Evolutionary conservation across 2,888 invertebrate genomes (phyloP).

Genomic region (Hermaeophaga mercurialis): DNA sequence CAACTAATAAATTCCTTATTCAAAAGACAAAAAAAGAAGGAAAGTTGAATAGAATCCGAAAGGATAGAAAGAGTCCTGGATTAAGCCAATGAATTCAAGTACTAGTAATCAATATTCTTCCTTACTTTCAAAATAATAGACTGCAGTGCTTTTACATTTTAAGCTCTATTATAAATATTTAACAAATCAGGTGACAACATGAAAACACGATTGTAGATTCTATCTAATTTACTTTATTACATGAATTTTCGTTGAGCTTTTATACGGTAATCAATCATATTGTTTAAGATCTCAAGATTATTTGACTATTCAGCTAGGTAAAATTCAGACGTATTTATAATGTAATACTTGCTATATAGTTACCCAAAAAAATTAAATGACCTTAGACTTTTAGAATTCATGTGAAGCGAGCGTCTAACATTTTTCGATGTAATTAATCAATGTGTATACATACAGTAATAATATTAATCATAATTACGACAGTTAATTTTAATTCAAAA

Average conservation of each 20-base stretch:
- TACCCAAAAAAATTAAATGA: conserved; percentile 16
- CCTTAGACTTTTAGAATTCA: conserved; percentile 13
- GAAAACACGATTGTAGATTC: conserved; percentile 17
- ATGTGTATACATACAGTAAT: neutral
- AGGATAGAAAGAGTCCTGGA: no score
- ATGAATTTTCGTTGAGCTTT: conserved; percentile 13
- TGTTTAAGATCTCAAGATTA: conserved; percentile 16
- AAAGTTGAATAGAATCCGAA: no score
- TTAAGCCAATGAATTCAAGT: no score
- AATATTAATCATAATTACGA: conserved; percentile 10
- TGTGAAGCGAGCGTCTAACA: conserved; percentile 1
- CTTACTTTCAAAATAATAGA: no score
- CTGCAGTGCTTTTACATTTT: no score
- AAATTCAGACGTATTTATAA: neutral
- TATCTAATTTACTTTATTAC: conserved; percentile 10
- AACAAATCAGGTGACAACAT: conserved; percentile 23
- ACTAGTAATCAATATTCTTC: no score
- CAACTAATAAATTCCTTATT: no score
- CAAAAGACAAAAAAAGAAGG: no score
- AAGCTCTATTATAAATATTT: neutral
- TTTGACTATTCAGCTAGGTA: neutral
- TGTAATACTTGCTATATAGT: neutral
- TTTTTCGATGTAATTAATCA: conserved; percentile 12
- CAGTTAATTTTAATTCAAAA: neutral
- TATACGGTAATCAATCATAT: conserved; percentile 15